These are phyloP conservation scores for Agrotis exclamationis DNA, from an alignment of 2,888 invertebrate species.

Conservation along the genomic window DNA sequence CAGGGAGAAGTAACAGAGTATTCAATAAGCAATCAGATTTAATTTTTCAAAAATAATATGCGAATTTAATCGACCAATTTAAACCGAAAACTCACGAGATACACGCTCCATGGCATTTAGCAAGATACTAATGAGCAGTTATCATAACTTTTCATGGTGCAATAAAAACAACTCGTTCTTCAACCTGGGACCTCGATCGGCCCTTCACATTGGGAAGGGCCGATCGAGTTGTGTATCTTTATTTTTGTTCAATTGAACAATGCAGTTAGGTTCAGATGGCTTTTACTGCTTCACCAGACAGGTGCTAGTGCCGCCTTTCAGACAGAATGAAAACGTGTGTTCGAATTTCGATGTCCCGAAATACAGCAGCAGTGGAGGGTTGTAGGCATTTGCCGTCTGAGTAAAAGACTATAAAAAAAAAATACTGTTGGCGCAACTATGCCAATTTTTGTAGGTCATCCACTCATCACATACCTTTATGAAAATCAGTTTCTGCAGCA, in stretches of 20 bases:
- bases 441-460: not conserved
- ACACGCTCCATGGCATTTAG: not conserved
- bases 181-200: no score
- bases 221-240: constrained; percentile 27
- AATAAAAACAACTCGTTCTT: constrained; percentile 1
- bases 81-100: not conserved
- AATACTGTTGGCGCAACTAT: not conserved
- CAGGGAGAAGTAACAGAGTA: no score
- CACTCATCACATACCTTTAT: no score
- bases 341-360: constrained; percentile 23
- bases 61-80: not conserved
- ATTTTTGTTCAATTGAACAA: constrained; percentile 39
- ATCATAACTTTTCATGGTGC: not conserved
- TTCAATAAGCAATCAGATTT: not conserved
- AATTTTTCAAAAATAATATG: not conserved
- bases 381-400: not conserved
- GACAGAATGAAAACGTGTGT: constrained; percentile 33
- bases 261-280: constrained; percentile 50
- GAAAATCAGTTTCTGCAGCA: not conserved
- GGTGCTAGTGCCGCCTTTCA: constrained; percentile 11
- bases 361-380: not conserved
- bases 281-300: constrained; percentile 42
- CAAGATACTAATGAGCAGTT: not conserved
- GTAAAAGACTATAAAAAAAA: not conserved
- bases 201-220: constrained; percentile 1